A percentile compares a stretch with the other conserved stretches of the same genome.
These are phyloP conservation scores for Lipophrys pholis DNA, from an alignment of 2,113 vertebrate species.

Conservation along the genomic window DNA sequence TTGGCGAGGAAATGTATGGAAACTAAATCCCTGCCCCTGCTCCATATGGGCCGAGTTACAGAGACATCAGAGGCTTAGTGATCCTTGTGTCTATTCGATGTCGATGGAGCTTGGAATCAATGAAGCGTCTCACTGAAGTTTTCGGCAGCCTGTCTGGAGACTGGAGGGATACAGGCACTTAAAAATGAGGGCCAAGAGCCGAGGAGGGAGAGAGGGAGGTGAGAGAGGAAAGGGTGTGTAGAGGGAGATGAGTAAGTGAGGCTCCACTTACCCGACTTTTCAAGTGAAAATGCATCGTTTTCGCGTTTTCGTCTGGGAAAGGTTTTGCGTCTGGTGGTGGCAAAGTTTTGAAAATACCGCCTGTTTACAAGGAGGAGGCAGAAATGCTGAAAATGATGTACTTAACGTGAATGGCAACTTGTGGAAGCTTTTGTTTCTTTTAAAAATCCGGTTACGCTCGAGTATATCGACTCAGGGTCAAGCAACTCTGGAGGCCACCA, in stretches of 20 bases:
- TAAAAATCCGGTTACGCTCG: no score
- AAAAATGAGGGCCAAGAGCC: slow-evolving; percentile 4
- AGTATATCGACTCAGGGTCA: no score
- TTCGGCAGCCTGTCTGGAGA: slow-evolving; percentile 60
- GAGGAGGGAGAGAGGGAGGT: not conserved
- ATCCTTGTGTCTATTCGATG: slow-evolving; percentile 54
- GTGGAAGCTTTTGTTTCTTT: no score
- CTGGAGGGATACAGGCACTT: slow-evolving; percentile 27
- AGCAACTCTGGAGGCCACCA: no score
- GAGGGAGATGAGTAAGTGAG: not conserved
- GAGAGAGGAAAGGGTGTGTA: not conserved
- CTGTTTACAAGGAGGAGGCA: no score
- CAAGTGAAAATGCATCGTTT: no score
- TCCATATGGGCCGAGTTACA: slow-evolving; percentile 54
- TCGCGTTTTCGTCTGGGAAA: no score
- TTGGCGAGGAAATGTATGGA: slow-evolving; percentile 41
- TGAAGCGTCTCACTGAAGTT: slow-evolving; percentile 55
- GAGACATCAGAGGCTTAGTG: slow-evolving; percentile 47
- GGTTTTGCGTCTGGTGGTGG: no score
- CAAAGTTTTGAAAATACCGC: no score
- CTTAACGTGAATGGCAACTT: no score
- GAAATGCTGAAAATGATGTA: no score
- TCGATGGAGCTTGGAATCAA: slow-evolving; percentile 61
- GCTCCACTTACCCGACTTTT: no score
- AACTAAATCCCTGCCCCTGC: slow-evolving; percentile 34